Conservation (phyloP, 2,113 vertebrate genomes). For the Mirza zaza region DNA sequence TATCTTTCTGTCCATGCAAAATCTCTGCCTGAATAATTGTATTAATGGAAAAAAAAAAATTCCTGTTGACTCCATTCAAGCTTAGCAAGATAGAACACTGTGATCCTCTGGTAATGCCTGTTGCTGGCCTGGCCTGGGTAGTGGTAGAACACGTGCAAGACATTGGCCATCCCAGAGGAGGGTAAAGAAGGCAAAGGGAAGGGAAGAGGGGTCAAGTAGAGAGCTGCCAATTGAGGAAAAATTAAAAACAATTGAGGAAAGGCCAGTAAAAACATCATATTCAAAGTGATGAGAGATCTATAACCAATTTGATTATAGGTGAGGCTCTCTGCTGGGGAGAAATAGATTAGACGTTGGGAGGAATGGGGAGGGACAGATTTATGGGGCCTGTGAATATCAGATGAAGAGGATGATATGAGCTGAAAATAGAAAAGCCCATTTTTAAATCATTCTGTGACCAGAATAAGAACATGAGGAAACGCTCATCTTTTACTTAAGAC, state of each 20-base stretch:
- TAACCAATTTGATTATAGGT: background rate
- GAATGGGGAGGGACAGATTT: background rate
- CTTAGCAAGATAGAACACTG: background rate
- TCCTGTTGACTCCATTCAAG: background rate
- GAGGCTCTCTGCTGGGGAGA: background rate
- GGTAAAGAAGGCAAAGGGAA: background rate
- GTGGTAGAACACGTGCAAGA: no score
- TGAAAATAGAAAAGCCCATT: slow-evolving; percentile 54
- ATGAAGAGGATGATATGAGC: slow-evolving; percentile 11
- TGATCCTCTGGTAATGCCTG: background rate
- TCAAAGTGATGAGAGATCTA: background rate
- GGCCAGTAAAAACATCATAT: background rate
- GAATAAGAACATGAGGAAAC: slow-evolving; percentile 35
- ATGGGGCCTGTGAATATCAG: background rate
- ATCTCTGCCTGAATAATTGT: background rate
- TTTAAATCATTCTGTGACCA: slow-evolving; percentile 45
- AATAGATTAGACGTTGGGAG: background rate
- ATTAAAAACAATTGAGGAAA: background rate
- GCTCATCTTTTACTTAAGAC: slow-evolving; percentile 49
- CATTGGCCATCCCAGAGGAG: background rate
- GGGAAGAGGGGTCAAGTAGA: background rate
- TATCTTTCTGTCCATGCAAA: background rate
- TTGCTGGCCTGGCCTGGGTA: no score
- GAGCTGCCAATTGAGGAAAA: background rate
- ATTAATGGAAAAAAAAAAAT: background rate